Evolutionary conservation across 1,140 invertebrate species (phyloP), one percentile per base, ranked within the genome.

Genomic region (Kradibia gibbosae): DNA sequence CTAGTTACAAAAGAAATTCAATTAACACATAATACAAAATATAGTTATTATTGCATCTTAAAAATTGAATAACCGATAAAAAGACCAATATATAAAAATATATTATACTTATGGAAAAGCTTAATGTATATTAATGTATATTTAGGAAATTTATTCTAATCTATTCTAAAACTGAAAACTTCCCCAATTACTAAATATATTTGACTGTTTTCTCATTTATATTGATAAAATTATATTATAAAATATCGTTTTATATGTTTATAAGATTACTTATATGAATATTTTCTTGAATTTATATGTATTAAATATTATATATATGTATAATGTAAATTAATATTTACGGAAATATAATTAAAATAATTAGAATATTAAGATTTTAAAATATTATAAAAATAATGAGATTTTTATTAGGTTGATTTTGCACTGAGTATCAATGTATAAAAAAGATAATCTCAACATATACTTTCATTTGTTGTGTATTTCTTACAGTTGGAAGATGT

Each of bases 1-100:
- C 55, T 78, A 73, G 45, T 77, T 80, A 45, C 78, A 81, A 34
- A 78, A 73, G 13, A 80, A 62, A 25, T 13, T 74, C 42, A 67
- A 4, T 13, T 45, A 42, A 28, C 13, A 57, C 22, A 72, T 73
- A 39, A 60, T 72, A n/a, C 22, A 53, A 36, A 73, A 45, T 28
- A 45, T 65, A 25, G 36, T 79, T 79, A 13, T 34, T n/a, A 36
- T 53, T 34, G 10, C 11, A 48, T 22, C 1, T 36, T 17, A 57
- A 76, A 45, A 45, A 42, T 65, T 45, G 34, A 25, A 76, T 8
- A 13, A 48, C n/a, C 20, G 42, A 39, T 31, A 39, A 48, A 65
- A n/a, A 25, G 70, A 80, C 42, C 15, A 74, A 75, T 65, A 45
- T 31, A 81, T 36, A 55, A 42, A 42, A n/a, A 70, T 45, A 53